Evolutionary conservation across 1,140 invertebrate species (phyloP).

Genomic region (Trichomalopsis sarcophagae): DNA sequence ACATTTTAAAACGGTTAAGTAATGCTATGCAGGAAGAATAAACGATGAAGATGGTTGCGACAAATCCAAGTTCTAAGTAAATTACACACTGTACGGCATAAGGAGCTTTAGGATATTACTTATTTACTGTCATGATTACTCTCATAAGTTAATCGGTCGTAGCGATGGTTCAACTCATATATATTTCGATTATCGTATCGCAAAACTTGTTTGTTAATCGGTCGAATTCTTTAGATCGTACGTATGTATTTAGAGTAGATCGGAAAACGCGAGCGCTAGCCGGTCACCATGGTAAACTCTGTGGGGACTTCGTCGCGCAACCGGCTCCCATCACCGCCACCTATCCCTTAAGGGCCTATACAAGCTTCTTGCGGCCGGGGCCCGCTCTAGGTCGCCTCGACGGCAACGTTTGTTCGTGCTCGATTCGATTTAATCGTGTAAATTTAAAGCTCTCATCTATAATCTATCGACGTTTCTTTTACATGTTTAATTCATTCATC

Average conservation of each 20-base stretch:
- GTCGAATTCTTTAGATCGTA: constrained; percentile 28
- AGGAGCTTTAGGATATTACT: constrained; percentile 41
- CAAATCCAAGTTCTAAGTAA: constrained; percentile 38
- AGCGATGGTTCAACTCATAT: constrained; percentile 12
- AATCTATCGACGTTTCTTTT: not conserved
- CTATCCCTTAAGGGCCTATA: constrained; percentile 47
- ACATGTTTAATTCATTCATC: not conserved
- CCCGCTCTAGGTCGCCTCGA: not conserved
- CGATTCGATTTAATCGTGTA: constrained; percentile 36
- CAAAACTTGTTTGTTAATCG: constrained; percentile 17
- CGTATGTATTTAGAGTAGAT: constrained; percentile 3
- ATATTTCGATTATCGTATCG: constrained; percentile 11
- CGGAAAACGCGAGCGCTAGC: constrained; percentile 27
- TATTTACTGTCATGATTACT: constrained; percentile 39
- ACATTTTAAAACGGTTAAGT: not conserved
- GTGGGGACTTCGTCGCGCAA: constrained; percentile 67
- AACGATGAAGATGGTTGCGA: constrained; percentile 16
- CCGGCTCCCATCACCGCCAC: constrained; percentile 71
- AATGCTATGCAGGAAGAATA: not conserved
- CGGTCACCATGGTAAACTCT: not conserved
- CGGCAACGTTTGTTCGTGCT: not conserved
- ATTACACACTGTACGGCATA: constrained; percentile 19
- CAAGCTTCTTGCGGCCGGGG: not conserved
- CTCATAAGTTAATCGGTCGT: constrained; percentile 27
- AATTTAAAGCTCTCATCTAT: constrained; percentile 24